phyloP scores from a whole-genome alignment of 2,797 vertebrate species.

The Clarias laeviceps region DNA sequence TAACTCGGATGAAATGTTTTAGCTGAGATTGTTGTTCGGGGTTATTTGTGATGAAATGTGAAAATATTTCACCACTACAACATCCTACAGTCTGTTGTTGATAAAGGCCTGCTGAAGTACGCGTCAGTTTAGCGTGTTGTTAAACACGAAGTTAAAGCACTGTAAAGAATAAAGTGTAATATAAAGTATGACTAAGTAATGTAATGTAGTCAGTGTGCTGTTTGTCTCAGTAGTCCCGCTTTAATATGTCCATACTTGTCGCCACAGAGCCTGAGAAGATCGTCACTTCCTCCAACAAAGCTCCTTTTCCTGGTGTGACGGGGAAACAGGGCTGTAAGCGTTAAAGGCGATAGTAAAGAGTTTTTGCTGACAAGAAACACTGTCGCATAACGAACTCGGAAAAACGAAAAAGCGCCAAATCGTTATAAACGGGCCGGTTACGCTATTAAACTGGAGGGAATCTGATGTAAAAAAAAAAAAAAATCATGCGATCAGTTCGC shows the following conservation, averaged over 20 bases:
- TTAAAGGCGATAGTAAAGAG: constrained; percentile 51
- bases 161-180: background rate
- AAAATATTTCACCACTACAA: background rate
- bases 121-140: background rate
- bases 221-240: background rate
- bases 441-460: too few relatives aligned
- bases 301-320: constrained; percentile 76
- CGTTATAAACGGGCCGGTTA: too few relatives aligned
- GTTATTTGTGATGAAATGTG: background rate
- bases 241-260: constrained; percentile 35
- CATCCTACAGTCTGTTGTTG: background rate
- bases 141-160: background rate
- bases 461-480: background rate
- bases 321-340: constrained; percentile 50
- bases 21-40: background rate
- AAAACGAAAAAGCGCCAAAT: background rate
- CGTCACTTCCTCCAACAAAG: constrained; percentile 84
- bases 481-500: background rate
- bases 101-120: background rate
- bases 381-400: background rate
- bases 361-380: constrained; percentile 1
- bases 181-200: background rate
- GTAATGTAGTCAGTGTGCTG: too few relatives aligned
- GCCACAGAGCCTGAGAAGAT: constrained; percentile 43
- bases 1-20: background rate